Evolutionary conservation across 2,888 invertebrate genomes (phyloP), one percentile per base, ranked within the genome.

Genomic region (Tenthredo livida): DNA sequence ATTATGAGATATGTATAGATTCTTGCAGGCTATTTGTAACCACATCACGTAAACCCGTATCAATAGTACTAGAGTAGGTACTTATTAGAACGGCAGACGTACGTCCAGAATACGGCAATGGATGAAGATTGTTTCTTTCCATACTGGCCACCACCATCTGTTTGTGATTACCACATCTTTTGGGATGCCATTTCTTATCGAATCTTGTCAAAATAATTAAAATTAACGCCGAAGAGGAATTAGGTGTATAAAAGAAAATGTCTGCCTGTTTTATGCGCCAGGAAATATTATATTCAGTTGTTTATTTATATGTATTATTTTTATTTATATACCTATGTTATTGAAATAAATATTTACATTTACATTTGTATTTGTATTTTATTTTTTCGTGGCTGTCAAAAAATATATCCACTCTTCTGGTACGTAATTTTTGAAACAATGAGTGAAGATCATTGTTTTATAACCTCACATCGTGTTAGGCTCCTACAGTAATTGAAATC

Each of bases 121-220:
- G 37, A 70, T 37, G 70, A 70, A 70, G 70, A 70, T n/a, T 10
- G 37, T 70, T 70, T n/a, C 70, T 29, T 70, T 37, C 37, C 37
- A 70, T 70, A 37, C 70, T 37, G 70, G 37, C 70, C 70, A 70
- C 17, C 70, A 15, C 33, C 70, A 37, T 17, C 70, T 70, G 70
- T 21, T 37, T 4, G 7, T n/a, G 70, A 70, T 70, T 70, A 15
- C 70, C 70, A 17, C 33, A 37, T 70, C 70, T n/a, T 37, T 70
- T 29, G n/a, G 33, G 33, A 6, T 70, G 17, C 70, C 70, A 37
- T n/a, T 70, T 37, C n/a, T 37, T 37, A 70, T 15, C 37, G 70
- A 17, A 70, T 40, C 17, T 21, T 73, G 72, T 10, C n/a, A 3
- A 43, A 73, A 43, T 43, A n/a, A 73, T 43, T 25, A 25, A 43